A percentile compares a stretch with the other conserved stretches of the same genome.
Evolutionary conservation across 1,140 invertebrate genomes (phyloP).

Genomic region (Cyphomyrmex costatus): DNA sequence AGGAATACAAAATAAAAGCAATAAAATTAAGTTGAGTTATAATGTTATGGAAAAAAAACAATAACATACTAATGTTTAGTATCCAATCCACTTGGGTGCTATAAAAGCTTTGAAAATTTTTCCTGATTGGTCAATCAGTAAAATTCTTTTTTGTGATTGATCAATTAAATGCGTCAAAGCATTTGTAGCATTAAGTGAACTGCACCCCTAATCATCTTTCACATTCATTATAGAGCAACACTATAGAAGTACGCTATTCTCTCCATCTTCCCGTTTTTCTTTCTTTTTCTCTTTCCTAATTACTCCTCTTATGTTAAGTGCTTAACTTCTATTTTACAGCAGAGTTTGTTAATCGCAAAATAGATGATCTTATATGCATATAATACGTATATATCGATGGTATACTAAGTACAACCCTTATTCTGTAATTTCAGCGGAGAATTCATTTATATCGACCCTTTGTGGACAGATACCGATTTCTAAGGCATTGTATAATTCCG

Average conservation of each 20-base stretch:
- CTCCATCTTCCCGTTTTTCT: neutral
- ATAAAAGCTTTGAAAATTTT: too few relatives aligned
- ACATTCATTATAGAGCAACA: constrained; percentile 77
- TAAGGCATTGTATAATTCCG: constrained; percentile 70
- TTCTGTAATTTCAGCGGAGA: constrained; percentile 68
- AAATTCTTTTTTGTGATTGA: too few relatives aligned
- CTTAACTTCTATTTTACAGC: constrained; percentile 83
- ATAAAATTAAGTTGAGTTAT: constrained; percentile 40
- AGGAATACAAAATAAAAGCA: constrained; percentile 49
- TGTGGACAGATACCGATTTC: constrained; percentile 47
- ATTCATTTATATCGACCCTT: constrained; percentile 62
- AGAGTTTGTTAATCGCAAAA: constrained; percentile 73
- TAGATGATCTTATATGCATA: constrained; percentile 67
- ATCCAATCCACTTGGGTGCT: too few relatives aligned
- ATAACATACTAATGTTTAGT: constrained; percentile 46
- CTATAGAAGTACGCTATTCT: constrained; percentile 66
- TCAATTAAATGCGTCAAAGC: too few relatives aligned
- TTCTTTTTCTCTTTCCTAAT: constrained; percentile 27
- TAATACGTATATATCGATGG: constrained; percentile 52
- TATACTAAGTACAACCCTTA: constrained; percentile 70
- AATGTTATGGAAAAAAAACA: constrained; percentile 33
- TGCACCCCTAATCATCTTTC: constrained; percentile 64
- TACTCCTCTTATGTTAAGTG: constrained; percentile 73
- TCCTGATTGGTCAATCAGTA: too few relatives aligned
- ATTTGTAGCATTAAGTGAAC: too few relatives aligned